phyloP scores from a whole-genome alignment of 2,797 vertebrate species.

The Dryobates pubescens region DNA sequence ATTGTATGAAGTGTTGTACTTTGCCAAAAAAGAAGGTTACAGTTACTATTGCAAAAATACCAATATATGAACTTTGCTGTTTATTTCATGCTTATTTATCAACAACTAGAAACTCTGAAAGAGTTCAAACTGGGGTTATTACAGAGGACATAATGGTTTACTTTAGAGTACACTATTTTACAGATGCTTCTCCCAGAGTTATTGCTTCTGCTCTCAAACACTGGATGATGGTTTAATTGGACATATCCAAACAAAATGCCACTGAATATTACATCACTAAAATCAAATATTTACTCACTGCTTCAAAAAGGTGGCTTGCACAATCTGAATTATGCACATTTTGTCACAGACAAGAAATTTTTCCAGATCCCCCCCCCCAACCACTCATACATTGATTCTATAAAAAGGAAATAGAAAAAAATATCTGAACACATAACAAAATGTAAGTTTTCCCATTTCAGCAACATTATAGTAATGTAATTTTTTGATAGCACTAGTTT shows the following conservation, averaged over 20 bases:
- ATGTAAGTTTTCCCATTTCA: not conserved
- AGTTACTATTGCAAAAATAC: not conserved
- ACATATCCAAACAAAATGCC: not conserved
- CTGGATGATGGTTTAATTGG: not conserved
- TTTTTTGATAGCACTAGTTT: not conserved
- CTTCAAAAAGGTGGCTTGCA: not conserved
- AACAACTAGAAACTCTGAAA: not conserved
- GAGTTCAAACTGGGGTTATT: not conserved
- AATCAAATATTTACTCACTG: not conserved
- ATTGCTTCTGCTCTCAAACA: not conserved
- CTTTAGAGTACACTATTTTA: not conserved
- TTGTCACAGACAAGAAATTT: not conserved
- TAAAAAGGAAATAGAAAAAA: not conserved
- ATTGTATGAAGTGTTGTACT: not conserved
- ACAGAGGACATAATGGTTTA: not conserved
- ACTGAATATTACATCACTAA: not conserved
- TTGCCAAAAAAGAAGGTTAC: not conserved
- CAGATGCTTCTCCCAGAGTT: not conserved
- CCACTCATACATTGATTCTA: not conserved
- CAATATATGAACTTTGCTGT: not conserved
- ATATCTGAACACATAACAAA: not conserved
- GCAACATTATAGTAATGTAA: not conserved
- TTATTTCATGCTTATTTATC: not conserved
- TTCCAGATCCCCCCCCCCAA: not conserved
- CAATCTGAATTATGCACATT: not conserved